Evolutionary conservation across 2,888 invertebrate species (phyloP), one percentile per base, ranked within the genome.

Genomic region (Macrosoma leucophasiata): DNA sequence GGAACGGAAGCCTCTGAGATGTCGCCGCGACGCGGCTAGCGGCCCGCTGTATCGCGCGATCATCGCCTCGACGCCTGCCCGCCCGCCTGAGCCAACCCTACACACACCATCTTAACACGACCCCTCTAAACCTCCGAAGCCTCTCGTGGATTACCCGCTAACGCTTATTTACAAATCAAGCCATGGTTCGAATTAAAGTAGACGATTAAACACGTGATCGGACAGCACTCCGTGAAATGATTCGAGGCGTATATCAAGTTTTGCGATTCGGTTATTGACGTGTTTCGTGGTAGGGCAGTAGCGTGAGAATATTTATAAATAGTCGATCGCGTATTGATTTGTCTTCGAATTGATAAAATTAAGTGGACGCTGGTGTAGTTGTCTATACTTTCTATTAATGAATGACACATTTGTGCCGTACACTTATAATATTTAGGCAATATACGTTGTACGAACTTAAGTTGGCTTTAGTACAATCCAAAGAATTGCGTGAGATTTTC

Each of bases 1-100:
- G 81, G 77, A 84, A 82, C 84, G 82, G 82, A 81, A 78, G 63
- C 64, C 47, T 52, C 52, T 63, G 63, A 58, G 64, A 73, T 71
- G 74, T 76, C 72, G 63, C 50, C 63, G 63, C 46, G 56, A 55
- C 47, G 43, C 45, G 44, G 47, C 52, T 45, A 43, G 47, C 44
- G 46, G 43, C 33, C n/a, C n/a, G n/a, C n/a, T n/a, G n/a, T 52
- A 52, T 57, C 52, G 58, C 54, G 56, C 57, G 55, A 53, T 49
- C 46, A 49, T 50, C 50, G 50, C 47, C 44, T 38, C 34, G 24
- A 50, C 55, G 59, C 49, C 55, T 43, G 44, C 43, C 49, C 55
- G 41, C 56, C 52, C 61, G 56, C 62, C 61, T 56, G 53, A 50
- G 53, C 54, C 62, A 59, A 53, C 55, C 43, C 41, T 35, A 37